Conservation (phyloP, 2,797 vertebrate genomes). For the Phyllotis vaccarum region DNA sequence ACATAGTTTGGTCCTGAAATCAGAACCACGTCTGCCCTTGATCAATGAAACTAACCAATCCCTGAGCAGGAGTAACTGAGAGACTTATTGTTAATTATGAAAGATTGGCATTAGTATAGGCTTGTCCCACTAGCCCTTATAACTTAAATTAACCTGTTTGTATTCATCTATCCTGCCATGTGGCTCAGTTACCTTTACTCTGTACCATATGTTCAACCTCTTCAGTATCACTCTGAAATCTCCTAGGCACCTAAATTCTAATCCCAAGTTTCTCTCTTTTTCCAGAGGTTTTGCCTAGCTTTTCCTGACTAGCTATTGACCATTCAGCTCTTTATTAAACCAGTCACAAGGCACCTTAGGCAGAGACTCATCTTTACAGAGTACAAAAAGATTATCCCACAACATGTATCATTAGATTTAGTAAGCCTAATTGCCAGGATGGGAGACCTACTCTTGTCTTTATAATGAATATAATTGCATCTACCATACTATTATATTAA, state of each 20-base stretch:
- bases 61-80: no score
- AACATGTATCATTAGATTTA: constrained; percentile 1
- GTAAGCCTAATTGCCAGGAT: background rate
- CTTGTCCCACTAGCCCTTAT: background rate
- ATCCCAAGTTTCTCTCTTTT: background rate
- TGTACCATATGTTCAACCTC: background rate
- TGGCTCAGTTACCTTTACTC: background rate
- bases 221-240: background rate
- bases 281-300: background rate
- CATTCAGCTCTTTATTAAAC: background rate
- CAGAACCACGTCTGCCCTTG: no score
- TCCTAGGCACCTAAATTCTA: background rate
- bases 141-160: background rate
- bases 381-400: background rate
- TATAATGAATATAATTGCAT: background rate
- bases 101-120: background rate
- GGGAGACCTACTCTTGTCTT: background rate
- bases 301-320: background rate
- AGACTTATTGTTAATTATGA: background rate
- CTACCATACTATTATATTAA: background rate
- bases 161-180: background rate
- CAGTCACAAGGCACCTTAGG: background rate
- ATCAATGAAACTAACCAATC: no score
- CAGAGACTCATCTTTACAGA: background rate
- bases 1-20: no score